Percentiles rank a stretch among this genome's conserved stretches.
phyloP scores from a whole-genome alignment of 1,140 invertebrate species.

The Platorchestia sp. region DNA sequence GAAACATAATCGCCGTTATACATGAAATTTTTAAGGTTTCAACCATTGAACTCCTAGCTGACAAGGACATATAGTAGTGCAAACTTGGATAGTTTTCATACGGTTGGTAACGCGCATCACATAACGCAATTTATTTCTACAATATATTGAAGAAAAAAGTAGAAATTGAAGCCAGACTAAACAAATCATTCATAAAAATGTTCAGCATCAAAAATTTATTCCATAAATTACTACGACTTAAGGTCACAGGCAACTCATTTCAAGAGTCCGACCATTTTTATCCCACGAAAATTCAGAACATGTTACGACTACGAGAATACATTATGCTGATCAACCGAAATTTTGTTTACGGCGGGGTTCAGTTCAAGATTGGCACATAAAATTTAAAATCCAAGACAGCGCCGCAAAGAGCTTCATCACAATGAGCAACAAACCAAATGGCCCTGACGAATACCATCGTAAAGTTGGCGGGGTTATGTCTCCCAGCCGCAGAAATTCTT shows the following conservation, averaged over 20 bases:
- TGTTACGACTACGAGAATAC: neutral
- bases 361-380: neutral
- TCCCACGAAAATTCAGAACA: neutral
- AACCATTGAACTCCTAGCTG: neutral
- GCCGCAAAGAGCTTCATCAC: constrained; percentile 10
- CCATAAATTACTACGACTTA: neutral
- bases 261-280: neutral
- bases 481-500: constrained; percentile 3
- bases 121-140: neutral
- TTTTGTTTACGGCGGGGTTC: neutral
- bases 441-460: constrained; percentile 1
- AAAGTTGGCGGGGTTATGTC: constrained; percentile 20
- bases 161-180: neutral
- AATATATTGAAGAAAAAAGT: neutral
- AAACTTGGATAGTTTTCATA: neutral
- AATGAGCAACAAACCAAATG: neutral
- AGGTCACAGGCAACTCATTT: neutral
- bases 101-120: neutral
- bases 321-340: constrained; percentile 4
- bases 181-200: neutral
- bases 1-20: neutral
- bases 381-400: neutral
- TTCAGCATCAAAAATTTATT: neutral
- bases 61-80: neutral
- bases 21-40: neutral